A percentile compares a stretch with the other conserved stretches of the same genome.
Evolutionary conservation across 2,888 invertebrate species (phyloP).

Genomic region (Ferrisia virgata): DNA sequence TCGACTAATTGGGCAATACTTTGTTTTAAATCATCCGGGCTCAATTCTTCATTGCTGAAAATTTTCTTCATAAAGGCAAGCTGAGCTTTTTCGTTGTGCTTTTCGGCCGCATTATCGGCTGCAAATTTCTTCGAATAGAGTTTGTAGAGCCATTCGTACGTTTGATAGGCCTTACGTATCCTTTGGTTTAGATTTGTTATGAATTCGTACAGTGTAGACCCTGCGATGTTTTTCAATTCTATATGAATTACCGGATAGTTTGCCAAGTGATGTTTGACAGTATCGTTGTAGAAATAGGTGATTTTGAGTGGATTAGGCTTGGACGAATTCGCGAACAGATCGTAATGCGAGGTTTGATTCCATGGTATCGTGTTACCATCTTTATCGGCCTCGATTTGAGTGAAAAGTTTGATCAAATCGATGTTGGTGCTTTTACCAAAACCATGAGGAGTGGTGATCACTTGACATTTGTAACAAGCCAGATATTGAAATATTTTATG

Average conservation of each 20-base stretch:
- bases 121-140: not conserved
- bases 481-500: not conserved
- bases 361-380: not conserved
- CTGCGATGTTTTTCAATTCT: not conserved
- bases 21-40: not conserved
- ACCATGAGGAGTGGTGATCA: not conserved
- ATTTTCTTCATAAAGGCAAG: not conserved
- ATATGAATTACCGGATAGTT: not conserved
- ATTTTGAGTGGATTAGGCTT: too few species aligned
- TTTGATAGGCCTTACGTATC: not conserved
- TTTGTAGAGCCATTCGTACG: not conserved
- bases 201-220: not conserved
- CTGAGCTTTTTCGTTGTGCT: not conserved
- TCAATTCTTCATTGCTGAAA: not conserved
- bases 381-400: not conserved
- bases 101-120: not conserved
- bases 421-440: not conserved
- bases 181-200: not conserved
- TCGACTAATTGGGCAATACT: not conserved
- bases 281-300: not conserved
- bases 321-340: not conserved
- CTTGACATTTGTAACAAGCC: not conserved
- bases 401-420: not conserved
- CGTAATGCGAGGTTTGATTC: not conserved
- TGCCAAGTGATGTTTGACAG: not conserved